These are phyloP conservation scores for Benitochromis conjunctus DNA, from an alignment of 2,113 vertebrate genomes.

Conservation along the genomic window DNA sequence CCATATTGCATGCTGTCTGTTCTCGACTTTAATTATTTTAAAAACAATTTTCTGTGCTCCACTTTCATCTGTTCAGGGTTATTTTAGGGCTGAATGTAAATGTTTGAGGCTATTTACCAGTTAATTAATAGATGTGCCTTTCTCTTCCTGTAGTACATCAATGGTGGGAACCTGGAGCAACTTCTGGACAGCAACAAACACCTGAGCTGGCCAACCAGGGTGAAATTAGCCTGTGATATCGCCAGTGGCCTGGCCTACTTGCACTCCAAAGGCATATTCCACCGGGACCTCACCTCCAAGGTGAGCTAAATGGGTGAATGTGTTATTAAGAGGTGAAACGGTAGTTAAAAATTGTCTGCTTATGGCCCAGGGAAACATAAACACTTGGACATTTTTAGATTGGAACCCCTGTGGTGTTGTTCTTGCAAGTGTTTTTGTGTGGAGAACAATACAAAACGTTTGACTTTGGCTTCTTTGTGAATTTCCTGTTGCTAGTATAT, in stretches of 20 bases:
- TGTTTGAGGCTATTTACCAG: not conserved
- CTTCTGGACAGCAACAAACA: slow-evolving; percentile 90
- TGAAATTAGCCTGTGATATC: slow-evolving; percentile 88
- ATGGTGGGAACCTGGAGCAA: slow-evolving; percentile 96
- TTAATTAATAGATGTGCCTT: not conserved
- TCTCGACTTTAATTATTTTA: not conserved
- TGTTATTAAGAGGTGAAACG: not conserved
- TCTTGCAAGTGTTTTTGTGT: not conserved
- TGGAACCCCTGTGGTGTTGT: not conserved
- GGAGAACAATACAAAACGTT: not conserved
- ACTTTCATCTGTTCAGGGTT: not conserved
- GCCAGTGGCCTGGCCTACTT: slow-evolving; percentile 89
- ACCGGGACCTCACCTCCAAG: slow-evolving; percentile 98
- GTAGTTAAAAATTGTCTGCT: not conserved
- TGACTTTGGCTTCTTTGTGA: not conserved
- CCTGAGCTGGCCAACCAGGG: slow-evolving; percentile 85
- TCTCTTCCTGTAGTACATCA: slow-evolving; percentile 85
- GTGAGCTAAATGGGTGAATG: slow-evolving; percentile 55
- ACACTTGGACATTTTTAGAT: not conserved
- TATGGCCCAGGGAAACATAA: not conserved
- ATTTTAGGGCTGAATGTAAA: not conserved
- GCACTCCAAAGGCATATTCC: slow-evolving; percentile 96
- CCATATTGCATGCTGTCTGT: not conserved
- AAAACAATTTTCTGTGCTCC: not conserved
- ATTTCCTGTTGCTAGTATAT: not conserved